Evolutionary conservation across 2,888 invertebrate genomes (phyloP).

Genomic region (Callimorpha dominula): DNA sequence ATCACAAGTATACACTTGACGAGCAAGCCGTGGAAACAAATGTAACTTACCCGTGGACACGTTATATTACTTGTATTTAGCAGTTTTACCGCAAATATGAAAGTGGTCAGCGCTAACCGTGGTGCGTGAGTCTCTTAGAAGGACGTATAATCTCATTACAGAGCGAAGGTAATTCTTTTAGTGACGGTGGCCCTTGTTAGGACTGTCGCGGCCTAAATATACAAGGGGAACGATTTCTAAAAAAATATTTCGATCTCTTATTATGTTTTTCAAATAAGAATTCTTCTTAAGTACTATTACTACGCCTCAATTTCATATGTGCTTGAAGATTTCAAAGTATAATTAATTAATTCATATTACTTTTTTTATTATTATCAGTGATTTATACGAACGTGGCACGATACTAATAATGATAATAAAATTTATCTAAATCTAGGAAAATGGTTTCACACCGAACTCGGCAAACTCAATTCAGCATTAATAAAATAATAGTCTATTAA

Average conservation of each 20-base stretch:
- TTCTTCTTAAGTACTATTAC: too few relatives aligned
- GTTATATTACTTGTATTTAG: conserved; percentile 31
- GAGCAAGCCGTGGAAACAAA: conserved; percentile 12
- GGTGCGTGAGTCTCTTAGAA: conserved; percentile 51
- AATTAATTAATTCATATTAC: not conserved
- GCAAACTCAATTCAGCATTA: not conserved
- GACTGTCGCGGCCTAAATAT: conserved; percentile 18
- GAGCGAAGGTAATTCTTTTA: conserved; percentile 67
- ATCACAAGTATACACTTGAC: not conserved
- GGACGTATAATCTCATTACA: conserved; percentile 68
- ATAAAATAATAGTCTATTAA: not conserved
- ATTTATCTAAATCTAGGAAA: not conserved
- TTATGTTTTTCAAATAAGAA: not conserved
- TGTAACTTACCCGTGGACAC: not conserved
- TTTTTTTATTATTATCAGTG: not conserved
- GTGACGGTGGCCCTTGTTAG: conserved; percentile 59
- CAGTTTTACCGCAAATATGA: conserved; percentile 44
- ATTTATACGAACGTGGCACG: not conserved
- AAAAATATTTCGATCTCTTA: not conserved
- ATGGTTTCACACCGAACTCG: not conserved
- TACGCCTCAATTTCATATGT: too few relatives aligned
- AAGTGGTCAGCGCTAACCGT: conserved; percentile 46
- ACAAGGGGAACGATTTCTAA: conserved; percentile 23
- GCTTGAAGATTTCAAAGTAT: not conserved
- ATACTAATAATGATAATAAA: not conserved